A percentile compares a stretch with the other conserved stretches of the same genome.
phyloP scores from a whole-genome alignment of 2,888 invertebrate genomes.

The Caenorhabditis sp. region DNA sequence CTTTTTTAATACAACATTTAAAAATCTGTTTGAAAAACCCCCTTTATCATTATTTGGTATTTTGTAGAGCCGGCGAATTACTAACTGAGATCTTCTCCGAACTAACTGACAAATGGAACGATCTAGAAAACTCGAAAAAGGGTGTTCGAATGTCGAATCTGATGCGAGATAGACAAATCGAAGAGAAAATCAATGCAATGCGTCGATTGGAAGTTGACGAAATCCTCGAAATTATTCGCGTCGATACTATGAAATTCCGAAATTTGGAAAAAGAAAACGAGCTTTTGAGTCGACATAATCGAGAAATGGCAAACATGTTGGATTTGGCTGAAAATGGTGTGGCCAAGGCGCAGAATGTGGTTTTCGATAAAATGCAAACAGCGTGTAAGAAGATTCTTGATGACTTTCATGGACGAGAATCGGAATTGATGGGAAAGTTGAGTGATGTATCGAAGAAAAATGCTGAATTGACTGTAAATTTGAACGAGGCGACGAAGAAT shows the following conservation, averaged over 20 bases:
- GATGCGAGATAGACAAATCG: slow-evolving; percentile 17
- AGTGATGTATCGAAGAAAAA: slow-evolving; percentile 3
- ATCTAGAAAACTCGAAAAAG: slow-evolving; percentile 12
- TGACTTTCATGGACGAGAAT: slow-evolving; percentile 24
- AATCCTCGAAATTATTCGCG: slow-evolving; percentile 7
- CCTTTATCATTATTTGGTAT: no score
- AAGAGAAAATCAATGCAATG: slow-evolving; percentile 19
- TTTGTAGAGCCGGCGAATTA: slow-evolving; percentile 21
- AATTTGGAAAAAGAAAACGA: slow-evolving; percentile 27
- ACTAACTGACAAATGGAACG: slow-evolving; percentile 21
- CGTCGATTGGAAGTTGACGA: slow-evolving; percentile 8
- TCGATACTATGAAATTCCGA: slow-evolving; percentile 2
- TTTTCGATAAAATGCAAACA: slow-evolving; percentile 23
- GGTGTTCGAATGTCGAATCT: slow-evolving; percentile 10
- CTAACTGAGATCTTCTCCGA: slow-evolving; percentile 16
- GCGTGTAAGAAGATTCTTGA: slow-evolving; percentile 15
- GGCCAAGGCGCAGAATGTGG: slow-evolving; percentile 17
- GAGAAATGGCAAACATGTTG: slow-evolving; percentile 16
- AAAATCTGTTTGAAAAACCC: no score
- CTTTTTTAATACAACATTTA: no score
- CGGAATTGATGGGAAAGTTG: slow-evolving; percentile 3
- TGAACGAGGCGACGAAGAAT: not conserved
- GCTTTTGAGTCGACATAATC: slow-evolving; percentile 2
- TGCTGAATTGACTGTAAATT: not conserved
- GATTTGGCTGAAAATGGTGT: slow-evolving; percentile 23